Evolutionary conservation across 2,113 vertebrate genomes (phyloP), one percentile per base, ranked within the genome.

Genomic region (Sylvietta virens): DNA sequence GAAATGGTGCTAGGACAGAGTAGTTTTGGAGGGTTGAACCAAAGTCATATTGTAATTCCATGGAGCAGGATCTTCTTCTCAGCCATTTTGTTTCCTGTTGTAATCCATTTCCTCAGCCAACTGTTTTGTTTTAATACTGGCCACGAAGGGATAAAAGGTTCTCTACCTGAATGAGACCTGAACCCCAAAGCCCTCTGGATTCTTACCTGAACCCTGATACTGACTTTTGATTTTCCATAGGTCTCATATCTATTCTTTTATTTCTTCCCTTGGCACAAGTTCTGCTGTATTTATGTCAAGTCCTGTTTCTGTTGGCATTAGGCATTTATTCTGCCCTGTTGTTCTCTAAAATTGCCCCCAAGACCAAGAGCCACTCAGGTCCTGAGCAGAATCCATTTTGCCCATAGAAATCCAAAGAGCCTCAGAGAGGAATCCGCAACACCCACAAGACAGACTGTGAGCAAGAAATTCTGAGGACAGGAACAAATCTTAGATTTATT

Each of bases 291-390:
- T 79, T 72, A 37, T 26, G 6, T 61, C 26, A 65, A 77, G 6
- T 13, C 14, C 22, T 37, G 5, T 18, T 86, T 69, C 58, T 86
- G 2, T 71, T 22, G 16, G 26, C 58, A 37, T 26, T 37, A n/a
- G 28, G 13, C 20, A 57, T 60, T 85, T 86, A 64, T 67, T 85
- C 44, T 80, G 13, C 16, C 28, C 11, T 2, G 0, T 19, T 40
- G 3, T 39, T 82, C n/a, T 37, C 37, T n/a, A 47, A 51, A 28
- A 69, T 30, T 28, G 14, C 6, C 48, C 37, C 77, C 3, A 4
- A 50, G 44, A 6, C 26, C 22, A 15, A 0, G 0, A 90, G 42
- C 3, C 35, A 33, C 35, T 54, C 30, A 62, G 15, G 5, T 19
- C 19, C 81, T 2, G 2, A 56, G n/a, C 21, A 60, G 57, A 92